A percentile compares a stretch with the other conserved stretches of the same genome.
Conservation (phyloP, 2,797 vertebrate species). For the Tragopan temminckii region DNA sequence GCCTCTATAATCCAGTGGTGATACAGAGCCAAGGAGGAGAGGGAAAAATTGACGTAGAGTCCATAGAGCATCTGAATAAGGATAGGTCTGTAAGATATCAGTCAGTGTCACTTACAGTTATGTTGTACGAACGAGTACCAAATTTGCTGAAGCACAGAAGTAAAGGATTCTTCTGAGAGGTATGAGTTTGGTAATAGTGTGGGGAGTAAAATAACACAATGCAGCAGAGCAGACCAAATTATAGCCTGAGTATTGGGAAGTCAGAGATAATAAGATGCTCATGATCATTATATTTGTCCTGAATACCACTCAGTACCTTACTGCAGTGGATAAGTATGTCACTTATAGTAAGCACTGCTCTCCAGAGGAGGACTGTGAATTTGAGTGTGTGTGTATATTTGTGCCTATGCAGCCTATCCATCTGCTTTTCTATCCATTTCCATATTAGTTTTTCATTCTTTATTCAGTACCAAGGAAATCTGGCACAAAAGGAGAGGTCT, state of each 20-base stretch:
- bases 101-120: neutral
- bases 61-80: neutral
- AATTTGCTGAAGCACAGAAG: neutral
- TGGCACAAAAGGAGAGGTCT: neutral
- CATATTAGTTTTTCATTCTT: neutral
- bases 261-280: neutral
- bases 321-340: neutral
- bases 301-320: neutral
- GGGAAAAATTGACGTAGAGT: rapidly evolving
- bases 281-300: neutral
- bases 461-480: neutral
- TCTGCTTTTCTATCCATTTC: neutral
- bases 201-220: neutral
- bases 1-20: neutral
- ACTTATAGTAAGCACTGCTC: neutral
- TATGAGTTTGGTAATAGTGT: neutral
- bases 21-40: neutral
- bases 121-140: neutral
- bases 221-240: neutral
- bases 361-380: neutral
- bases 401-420: neutral
- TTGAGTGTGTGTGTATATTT: neutral
- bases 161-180: neutral
- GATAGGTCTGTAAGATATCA: neutral
- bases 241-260: neutral